phyloP scores from a whole-genome alignment of 2,888 invertebrate genomes.

The Pristionchus fissidentatus region DNA sequence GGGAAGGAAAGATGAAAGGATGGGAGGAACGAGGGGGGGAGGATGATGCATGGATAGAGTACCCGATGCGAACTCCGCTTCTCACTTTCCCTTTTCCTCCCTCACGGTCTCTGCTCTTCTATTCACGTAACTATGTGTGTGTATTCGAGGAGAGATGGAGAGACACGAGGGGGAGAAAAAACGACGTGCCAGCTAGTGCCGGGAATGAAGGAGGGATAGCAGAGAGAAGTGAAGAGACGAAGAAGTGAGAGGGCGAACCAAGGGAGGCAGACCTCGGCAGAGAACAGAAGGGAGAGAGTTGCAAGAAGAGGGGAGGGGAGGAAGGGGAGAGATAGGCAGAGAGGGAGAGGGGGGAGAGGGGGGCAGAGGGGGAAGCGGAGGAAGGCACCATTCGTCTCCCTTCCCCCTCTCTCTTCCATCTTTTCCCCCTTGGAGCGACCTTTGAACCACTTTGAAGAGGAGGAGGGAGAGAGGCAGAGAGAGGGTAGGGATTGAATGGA shows the following conservation, averaged over 20 bases:
- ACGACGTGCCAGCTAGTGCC: constrained; percentile 49
- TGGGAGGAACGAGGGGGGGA: background rate
- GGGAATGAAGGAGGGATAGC: constrained; percentile 25
- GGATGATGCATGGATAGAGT: background rate
- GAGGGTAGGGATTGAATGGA: background rate
- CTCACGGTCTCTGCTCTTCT: constrained; percentile 1
- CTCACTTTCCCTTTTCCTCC: background rate
- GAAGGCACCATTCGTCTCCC: constrained; percentile 44
- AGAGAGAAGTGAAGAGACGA: constrained; percentile 39
- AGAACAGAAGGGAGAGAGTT: constrained; percentile 24
- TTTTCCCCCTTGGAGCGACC: constrained; percentile 39
- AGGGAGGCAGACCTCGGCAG: constrained; percentile 36
- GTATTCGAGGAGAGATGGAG: constrained; percentile 19
- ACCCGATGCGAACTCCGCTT: background rate
- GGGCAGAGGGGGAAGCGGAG: background rate
- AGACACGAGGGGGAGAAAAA: constrained; percentile 22
- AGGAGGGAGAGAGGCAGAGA: constrained; percentile 22
- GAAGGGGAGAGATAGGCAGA: background rate
- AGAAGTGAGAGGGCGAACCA: constrained; percentile 46
- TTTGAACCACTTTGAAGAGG: constrained; percentile 42
- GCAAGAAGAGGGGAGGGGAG: background rate
- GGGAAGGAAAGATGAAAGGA: background rate
- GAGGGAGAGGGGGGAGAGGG: background rate
- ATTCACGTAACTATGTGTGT: constrained; percentile 46
- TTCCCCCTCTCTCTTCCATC: background rate